Base-by-base conservation (phyloP, 2,797 vertebrate genomes). In the Aulostomus chinensis region DNA sequence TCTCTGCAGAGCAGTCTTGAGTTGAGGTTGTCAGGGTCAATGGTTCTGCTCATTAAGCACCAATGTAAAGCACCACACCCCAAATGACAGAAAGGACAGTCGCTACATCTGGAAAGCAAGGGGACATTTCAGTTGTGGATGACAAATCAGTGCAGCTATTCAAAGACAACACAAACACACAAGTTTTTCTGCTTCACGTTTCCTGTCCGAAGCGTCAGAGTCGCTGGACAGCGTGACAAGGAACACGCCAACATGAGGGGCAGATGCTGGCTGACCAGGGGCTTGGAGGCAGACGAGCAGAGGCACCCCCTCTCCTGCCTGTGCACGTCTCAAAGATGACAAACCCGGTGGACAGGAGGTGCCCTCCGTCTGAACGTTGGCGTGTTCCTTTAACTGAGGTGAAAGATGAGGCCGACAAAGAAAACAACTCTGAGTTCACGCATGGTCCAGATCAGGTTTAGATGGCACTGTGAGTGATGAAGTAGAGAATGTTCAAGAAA, bases 1-100 rank as follows among this genome's bases (percentile, higher is more conserved):
- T 58, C 46, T 35, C 3, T 6, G 22, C 14, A 36, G 34, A 73
- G 66, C 28, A 11, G 47, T 49, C 28, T 40, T 48, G 51, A 30
- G 37, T 59, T 81, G 80, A 83, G 84, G 81, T 84, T 58, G 68
- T 82, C 68, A 58, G 65, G 67, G 72, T 81, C 61, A 78, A 76
- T 42, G 77, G 68, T 76, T 25, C 46, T 58, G 71, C 65, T 73
- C 42, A 22, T 68, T 55, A 58, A 88, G 83, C 86, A 86, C 86
- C 85, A 46, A 58, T 70, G 53, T 50, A 51, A 83, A 86, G 78
- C 78, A 85, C 84, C 76, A 46, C 68, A 75, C 64, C 68, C 64
- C 67, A 56, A 69, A 81, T 69, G 51, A 69, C 14, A 55, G 28
- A 71, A 20, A 40, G 59, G 75, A 68, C 24, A 26, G 45, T 28